Evolutionary conservation across 2,113 vertebrate genomes (phyloP), one percentile per base, ranked within the genome.

Genomic region (Gallinago jamesoni): DNA sequence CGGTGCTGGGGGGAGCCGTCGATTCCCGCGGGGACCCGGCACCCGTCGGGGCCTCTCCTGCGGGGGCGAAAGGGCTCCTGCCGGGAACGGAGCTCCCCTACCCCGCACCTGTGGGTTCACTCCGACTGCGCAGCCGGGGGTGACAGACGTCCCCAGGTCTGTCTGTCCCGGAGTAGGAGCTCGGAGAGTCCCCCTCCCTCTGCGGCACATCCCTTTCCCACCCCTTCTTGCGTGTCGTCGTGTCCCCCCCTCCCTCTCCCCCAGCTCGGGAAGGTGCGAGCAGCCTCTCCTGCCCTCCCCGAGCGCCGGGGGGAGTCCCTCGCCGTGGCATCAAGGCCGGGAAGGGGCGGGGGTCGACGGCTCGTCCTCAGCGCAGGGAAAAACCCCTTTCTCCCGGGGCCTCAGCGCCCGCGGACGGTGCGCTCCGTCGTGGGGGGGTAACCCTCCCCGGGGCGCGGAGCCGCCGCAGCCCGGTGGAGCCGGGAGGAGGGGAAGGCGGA

Each of bases 401-500:
- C 17, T n/a, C 15, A 20, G 28, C 30, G 3, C 18, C 39, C 22
- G 70, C 41, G 23, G 72, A 43, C 30, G 45, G 48, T 28, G 64
- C 45, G 5, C 30, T 68, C 80, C 50, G 73, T 20, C 63, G 27
- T 19, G 48, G 84, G 17, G 47, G 15, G 43, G 16, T 16, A 87
- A 68, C 63, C 12, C n/a, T 84, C 33, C 89, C 84, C 33, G 84
- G 93, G 84, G 47, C 31, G 50, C 60, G 62, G 93, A 73, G 95
- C 93, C 87, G 59, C 74, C 69, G 41, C 82, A 73, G 76, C 39
- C 80, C 93, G 56, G 81, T 57, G 89, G 76, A 75, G 92, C 70
- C 85, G 80, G 93, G 97, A 97, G 97, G 94, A 95, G 92, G 93
- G 95, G 95, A 84, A 89, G 74, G 91, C 69, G 19, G 95, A 97